Evolutionary conservation across 1,140 invertebrate genomes (phyloP).

Genomic region (Dinothrombium tinctorium): DNA sequence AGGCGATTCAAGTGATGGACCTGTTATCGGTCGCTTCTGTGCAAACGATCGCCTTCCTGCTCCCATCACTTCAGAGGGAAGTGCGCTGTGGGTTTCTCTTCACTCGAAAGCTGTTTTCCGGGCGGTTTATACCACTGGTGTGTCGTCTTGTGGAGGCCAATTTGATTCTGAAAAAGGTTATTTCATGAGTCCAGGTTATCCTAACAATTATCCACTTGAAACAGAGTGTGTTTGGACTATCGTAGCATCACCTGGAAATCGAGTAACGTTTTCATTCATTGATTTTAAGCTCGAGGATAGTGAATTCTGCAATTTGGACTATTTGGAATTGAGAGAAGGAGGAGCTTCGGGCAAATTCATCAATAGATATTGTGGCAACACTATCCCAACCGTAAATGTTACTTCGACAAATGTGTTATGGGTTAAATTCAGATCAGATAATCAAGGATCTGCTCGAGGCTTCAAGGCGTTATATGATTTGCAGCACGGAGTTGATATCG

Average conservation of each 20-base stretch:
- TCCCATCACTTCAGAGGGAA: conserved; percentile 35
- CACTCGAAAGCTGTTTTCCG: background rate
- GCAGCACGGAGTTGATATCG: conserved; percentile 33
- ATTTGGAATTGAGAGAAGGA: conserved; percentile 48
- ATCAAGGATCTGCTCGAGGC: conserved; percentile 32
- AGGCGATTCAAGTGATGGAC: conserved; percentile 32
- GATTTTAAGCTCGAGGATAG: conserved; percentile 93
- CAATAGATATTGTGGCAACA: conserved; percentile 41
- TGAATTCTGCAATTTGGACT: conserved; percentile 60
- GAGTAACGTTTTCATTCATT: conserved; percentile 73
- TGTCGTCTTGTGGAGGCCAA: background rate
- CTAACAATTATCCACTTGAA: conserved; percentile 43
- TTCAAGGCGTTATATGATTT: conserved; percentile 49
- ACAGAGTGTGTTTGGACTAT: conserved; percentile 51
- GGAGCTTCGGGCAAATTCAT: conserved; percentile 35
- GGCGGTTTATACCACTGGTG: background rate
- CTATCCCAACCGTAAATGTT: conserved; percentile 24
- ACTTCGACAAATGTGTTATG: conserved; percentile 22
- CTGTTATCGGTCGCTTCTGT: conserved; percentile 39
- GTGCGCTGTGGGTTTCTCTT: conserved; percentile 24
- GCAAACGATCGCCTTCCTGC: conserved; percentile 34
- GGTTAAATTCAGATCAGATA: conserved; percentile 55
- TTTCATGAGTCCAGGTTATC: conserved; percentile 72
- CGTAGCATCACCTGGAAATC: conserved; percentile 33
- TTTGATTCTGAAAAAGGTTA: conserved; percentile 53